Conservation (phyloP, 2,888 invertebrate genomes). For the Chalcis sispes region DNA sequence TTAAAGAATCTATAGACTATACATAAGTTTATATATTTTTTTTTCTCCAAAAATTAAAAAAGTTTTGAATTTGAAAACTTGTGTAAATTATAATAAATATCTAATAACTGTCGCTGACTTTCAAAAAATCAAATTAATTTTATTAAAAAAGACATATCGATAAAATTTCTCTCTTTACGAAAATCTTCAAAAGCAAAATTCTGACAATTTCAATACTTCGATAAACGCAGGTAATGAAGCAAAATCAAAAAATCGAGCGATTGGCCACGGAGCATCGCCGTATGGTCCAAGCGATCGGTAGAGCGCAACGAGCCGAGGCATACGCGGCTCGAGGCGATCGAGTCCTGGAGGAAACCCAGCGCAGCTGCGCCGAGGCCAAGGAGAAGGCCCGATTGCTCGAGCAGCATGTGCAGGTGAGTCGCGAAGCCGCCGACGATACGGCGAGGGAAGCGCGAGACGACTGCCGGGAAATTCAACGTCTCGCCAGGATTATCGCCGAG, state of each 20-base stretch:
- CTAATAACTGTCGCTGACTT: too few species aligned
- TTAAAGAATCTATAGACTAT: too few species aligned
- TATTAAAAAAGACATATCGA: too few species aligned
- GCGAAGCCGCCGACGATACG: conserved; percentile 77
- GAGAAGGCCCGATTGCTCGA: conserved; percentile 73
- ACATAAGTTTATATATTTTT: too few species aligned
- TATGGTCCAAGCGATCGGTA: conserved; percentile 75
- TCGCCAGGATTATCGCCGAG: conserved; percentile 80
- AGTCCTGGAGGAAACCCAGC: background rate
- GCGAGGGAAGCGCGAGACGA: conserved; percentile 76
- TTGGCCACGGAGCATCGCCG: conserved; percentile 79
- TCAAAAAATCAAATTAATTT: too few species aligned
- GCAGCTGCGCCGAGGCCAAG: conserved; percentile 57
- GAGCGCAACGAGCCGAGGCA: conserved; percentile 70
- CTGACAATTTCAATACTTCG: too few species aligned
- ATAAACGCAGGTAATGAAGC: conserved; percentile 77
- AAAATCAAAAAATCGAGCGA: conserved; percentile 81
- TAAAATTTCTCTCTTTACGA: too few species aligned
- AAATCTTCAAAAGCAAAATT: too few species aligned
- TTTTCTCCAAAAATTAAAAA: background rate
- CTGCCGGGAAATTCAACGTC: conserved; percentile 78
- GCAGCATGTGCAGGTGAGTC: conserved; percentile 79
- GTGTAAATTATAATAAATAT: too few species aligned
- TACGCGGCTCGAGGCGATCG: conserved; percentile 3
- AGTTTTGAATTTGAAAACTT: background rate